Evolutionary conservation across 2,797 vertebrate species (phyloP), one percentile per base, ranked within the genome.

Genomic region (Periparus ater): DNA sequence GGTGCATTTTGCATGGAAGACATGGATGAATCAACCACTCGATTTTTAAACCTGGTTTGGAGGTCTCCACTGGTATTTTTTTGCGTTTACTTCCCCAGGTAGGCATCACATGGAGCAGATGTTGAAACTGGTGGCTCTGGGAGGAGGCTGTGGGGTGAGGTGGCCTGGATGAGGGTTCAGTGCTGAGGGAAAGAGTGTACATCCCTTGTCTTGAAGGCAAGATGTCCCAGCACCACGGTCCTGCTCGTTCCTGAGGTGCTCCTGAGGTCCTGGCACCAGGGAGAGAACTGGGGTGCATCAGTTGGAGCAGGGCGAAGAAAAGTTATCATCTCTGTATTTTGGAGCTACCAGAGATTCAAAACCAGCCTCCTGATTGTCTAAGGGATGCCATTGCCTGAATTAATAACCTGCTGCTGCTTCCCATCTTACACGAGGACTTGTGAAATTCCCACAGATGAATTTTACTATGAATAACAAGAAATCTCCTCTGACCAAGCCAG

Each of bases 171-270:
- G 36, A 11, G 17, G 11, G 9, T 48, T 74, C 36, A n/a, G 0
- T 1, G 6, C 1, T 2, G 23, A 1, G 7, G 22, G 36, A 57
- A 81, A 77, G 7, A 0, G 0, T 45, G 47, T 6, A 2, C 3
- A 18, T 38, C 13, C 48, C 23, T 91, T 38, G 22, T 22, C 27
- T 68, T 2, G 2, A 21, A 0, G 0, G 18, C 3, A 38, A 45
- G 13, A 27, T 42, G 17, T 15, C 42, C 36, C 45, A 30, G 1
- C 1, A 1, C 6, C 55, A 29, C 0, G 1, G 13, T 21, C 25
- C 45, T 54, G 45, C 27, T 63, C 6, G 0, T 40, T 84, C 32
- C 44, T 55, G 45, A 75, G 22, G 8, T 48, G 9, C 3, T 54
- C 21, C 38, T 58, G 47, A 63, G 25, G 36, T 61, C 7, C 40